Base-by-base conservation (phyloP, 2,888 invertebrate genomes). In the Eurytoma adleriae region DNA sequence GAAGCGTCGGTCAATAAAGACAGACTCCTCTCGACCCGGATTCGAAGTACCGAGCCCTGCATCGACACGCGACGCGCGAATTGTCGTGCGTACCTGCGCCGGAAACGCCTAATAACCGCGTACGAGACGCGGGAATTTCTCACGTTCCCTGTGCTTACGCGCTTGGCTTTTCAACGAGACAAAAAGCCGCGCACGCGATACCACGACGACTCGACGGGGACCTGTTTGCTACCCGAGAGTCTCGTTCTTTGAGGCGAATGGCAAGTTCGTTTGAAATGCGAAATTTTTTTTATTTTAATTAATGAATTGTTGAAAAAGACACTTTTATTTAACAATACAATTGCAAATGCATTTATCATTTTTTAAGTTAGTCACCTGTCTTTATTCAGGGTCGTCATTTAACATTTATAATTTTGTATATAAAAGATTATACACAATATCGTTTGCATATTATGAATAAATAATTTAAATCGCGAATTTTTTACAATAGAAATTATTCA, bases 31-130 rank as follows among this genome's bases (percentile, higher is more conserved):
- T 67, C 64, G 64, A 30, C 62, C 64, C 64, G 64, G 73, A 64
- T 73, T 66, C 40, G 24, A 62, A 30, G 40, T 27, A 59, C 27
- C 50, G 54, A 40, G 5, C 40, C 59, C 27, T 59, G 14, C 48
- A 40, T 30, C n/a, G 14, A 57, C 48, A 24, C 71, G 14, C 66
- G 57, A 18, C 24, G 20, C 40, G 52, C 54, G 30, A 18, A 40
- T 48, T 48, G 52, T 59, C 50, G 54, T 50, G 27, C 27, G 54
- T n/a, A 20, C 59, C 30, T 24, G 48, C 62, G 16, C 62, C 62
- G 79, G 73, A 74, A 79, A 50, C 50, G 20, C 54, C 62, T 74
- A 79, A 79, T 79, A 74, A 74, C 67, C n/a, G 10, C 30, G 16
- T 71, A 50, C 24, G n/a, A 30, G 52, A 24, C 59, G 20, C 16